Evolutionary conservation across 2,797 vertebrate genomes (phyloP).

Genomic region (Aldrovandia affinis): DNA sequence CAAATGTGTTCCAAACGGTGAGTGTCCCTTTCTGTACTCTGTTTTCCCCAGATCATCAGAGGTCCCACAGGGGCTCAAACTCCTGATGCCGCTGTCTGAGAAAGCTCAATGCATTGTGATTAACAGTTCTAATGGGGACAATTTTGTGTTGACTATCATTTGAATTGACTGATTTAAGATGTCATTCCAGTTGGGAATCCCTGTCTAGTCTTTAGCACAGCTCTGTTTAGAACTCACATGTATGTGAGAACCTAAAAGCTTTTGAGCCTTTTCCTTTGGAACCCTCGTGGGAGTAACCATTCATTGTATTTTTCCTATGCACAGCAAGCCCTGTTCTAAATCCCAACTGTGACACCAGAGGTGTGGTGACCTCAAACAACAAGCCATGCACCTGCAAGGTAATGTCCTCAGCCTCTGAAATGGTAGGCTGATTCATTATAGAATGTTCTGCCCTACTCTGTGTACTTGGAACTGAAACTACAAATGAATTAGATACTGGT

Average conservation of each 20-base stretch:
- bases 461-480: too few species aligned
- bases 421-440: too few species aligned
- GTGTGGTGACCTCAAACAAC: constrained; percentile 70
- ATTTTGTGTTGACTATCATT: background rate
- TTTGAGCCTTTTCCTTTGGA: background rate
- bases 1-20: constrained; percentile 72
- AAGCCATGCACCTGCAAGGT: constrained; percentile 82
- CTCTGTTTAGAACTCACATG: background rate
- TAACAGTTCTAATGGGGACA: background rate
- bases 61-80: background rate
- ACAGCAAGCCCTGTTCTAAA: constrained; percentile 46
- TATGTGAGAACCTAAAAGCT: background rate
- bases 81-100: background rate
- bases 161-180: background rate
- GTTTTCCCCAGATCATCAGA: background rate
- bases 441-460: too few species aligned
- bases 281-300: background rate
- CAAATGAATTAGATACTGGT: background rate
- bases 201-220: background rate
- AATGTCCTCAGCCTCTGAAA: constrained; percentile 27
- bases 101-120: background rate
- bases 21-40: constrained; percentile 40
- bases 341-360: constrained; percentile 72
- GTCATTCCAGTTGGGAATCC: background rate
- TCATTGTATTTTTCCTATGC: background rate